Base-by-base conservation (phyloP, 2,888 invertebrate genomes). In the Volucella zonaria region DNA sequence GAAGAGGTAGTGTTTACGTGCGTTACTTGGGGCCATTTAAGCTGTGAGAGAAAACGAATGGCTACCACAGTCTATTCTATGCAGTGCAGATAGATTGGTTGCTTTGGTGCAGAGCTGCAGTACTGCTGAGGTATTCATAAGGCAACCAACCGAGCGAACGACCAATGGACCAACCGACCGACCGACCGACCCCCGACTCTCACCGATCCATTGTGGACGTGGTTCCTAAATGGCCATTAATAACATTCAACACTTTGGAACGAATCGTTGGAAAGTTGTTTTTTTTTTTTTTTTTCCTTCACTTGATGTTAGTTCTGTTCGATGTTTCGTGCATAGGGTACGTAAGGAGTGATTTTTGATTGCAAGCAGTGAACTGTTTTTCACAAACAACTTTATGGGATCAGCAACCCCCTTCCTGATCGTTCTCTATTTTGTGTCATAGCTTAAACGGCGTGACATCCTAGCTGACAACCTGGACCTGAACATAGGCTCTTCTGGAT, bases 1-100 rank as follows among this genome's bases (percentile, higher is more conserved):
- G 66, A 75, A 79, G 70, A 75, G 58, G 62, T 70, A 62, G 75
- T 79, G 83, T 83, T 79, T 79, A 79, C 83, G 70, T 83, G 74
- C 70, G 79, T 79, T 79, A 75, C 79, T 67, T 14, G 45, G 47
- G 70, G 79, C 75, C 14, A 61, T 12, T 15, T 3, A 8, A 4
- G 43, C 6, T 23, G 14, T 4, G 3, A n/a, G 54, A 45, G 54
- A 58, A 58, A 38, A 38, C 45, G n/a, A 14, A 9, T 38, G 14
- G n/a, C 38, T 40, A 38, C 52, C 12, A 40, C 12, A 14, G 54
- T 9, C 31, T 38, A 23, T 56, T 31, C 31, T 31, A 31, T 31
- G 31, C 31, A 43, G 56, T 47, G 47, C 70, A 58, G 40, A 70
- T 58, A 42, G 38, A 47, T 49, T 43, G 56, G 8, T 23, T 47